Evolutionary conservation across 2,797 vertebrate species (phyloP), one percentile per base, ranked within the genome.

Genomic region (Columba guinea): DNA sequence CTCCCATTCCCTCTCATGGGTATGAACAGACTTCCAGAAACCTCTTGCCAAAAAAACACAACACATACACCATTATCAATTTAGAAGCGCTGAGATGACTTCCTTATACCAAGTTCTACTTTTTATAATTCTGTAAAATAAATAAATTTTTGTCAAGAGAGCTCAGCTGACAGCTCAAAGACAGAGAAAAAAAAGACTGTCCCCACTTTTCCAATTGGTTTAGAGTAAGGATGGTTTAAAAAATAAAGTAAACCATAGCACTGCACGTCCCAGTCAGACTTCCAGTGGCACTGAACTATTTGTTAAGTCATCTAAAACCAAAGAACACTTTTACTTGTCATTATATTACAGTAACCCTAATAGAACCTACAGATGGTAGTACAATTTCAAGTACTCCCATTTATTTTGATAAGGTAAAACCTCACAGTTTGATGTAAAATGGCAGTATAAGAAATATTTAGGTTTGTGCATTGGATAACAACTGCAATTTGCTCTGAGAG

Each of bases 21-120:
- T 84, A 46, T 39, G 18, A 92, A 46, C 2, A 75, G 32, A 44
- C 21, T 73, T 49, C 14, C 32, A 73, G 41, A 44, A 73, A 84
- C 1, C 2, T 71, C 14, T 53, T 64, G 9, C 6, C 68, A 58
- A 44, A 46, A 63, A 58, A 60, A 15, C 0, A 1, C 2, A 22
- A 44, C 7, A 8, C 17, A 28, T 62, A 79, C 24, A 70, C 28
- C 4, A 21, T 52, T 39, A n/a, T 30, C 11, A 12, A 2, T 60
- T 62, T 35, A 49, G 14, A 82, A 64, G 7, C 4, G 2, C 18
- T 62, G 68, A 52, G 30, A 34, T 22, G 1, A 63, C 10, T 77
- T 67, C 28, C 23, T 52, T 58, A 60, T 0, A 1, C 49, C 30
- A 77, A 32, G 15, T 83, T 76, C 8, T 11, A 39, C 11, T 67